These are phyloP conservation scores for Eira barbara DNA, from an alignment of 2,113 vertebrate genomes.

Conservation along the genomic window DNA sequence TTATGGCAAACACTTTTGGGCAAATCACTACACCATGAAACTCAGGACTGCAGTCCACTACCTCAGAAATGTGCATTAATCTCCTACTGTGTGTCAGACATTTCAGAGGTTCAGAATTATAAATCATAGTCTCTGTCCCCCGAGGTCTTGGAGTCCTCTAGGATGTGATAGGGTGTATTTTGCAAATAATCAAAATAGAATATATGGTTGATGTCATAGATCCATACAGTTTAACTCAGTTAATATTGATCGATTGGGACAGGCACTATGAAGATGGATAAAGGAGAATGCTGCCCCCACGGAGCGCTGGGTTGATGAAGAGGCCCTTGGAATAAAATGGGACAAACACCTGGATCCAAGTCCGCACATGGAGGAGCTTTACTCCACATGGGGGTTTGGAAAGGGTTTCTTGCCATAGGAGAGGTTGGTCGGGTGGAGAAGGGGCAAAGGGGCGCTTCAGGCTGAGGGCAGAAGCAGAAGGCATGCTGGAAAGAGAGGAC, in stretches of 20 bases:
- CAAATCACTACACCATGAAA: neutral
- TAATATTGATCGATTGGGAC: neutral
- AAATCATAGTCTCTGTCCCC: neutral
- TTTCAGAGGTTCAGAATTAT: neutral
- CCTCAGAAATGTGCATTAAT: neutral
- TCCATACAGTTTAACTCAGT: neutral
- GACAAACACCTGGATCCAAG: neutral
- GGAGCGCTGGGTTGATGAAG: neutral
- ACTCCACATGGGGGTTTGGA: neutral
- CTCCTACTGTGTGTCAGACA: neutral
- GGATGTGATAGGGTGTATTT: neutral
- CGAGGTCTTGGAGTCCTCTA: neutral
- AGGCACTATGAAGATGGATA: neutral
- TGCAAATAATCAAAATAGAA: neutral
- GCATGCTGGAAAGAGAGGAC: neutral
- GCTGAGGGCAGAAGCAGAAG: too few species aligned
- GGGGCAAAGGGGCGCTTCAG: neutral
- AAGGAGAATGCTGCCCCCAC: neutral
- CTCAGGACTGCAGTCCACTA: neutral
- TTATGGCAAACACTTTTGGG: neutral
- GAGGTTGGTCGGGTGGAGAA: neutral
- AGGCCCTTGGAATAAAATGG: neutral
- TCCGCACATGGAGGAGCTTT: neutral
- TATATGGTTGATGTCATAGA: neutral
- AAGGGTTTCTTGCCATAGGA: neutral